Percentiles rank a stretch among this genome's conserved stretches.
Evolutionary conservation across 2,888 invertebrate species (phyloP).

Genomic region (Bruchidius siliquastri): DNA sequence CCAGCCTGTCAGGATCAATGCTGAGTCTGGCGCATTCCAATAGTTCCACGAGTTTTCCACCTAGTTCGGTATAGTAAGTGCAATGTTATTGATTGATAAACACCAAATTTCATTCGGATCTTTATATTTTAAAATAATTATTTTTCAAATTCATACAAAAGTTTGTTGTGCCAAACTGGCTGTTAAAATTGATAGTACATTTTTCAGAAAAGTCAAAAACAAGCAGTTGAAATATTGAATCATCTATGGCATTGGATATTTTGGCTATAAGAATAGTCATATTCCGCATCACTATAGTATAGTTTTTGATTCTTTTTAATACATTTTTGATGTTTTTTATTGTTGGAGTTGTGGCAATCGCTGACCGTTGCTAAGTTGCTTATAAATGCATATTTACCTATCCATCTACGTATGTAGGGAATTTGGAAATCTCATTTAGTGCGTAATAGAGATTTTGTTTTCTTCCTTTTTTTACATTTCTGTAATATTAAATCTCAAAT

Average conservation of each 20-base stretch:
- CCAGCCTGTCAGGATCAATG: constrained; percentile 90
- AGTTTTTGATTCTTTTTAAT: no score
- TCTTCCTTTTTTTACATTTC: no score
- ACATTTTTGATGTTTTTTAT: no score
- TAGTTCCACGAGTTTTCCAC: constrained; percentile 88
- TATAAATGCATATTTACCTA: no score
- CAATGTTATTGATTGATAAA: constrained; percentile 17
- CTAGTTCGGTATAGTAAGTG: constrained; percentile 43
- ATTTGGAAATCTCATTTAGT: no score
- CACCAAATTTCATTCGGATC: constrained; percentile 10
- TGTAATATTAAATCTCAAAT: background rate
- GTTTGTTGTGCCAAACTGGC: background rate
- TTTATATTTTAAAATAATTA: background rate
- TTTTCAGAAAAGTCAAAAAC: background rate
- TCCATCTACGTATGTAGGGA: no score
- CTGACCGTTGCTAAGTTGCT: no score
- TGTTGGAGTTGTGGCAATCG: no score
- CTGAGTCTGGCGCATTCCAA: constrained; percentile 92
- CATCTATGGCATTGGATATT: background rate
- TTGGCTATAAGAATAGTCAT: background rate
- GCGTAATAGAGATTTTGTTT: no score
- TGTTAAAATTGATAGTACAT: background rate
- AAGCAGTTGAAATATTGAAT: background rate
- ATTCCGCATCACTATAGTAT: no score
- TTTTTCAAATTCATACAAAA: background rate